Evolutionary conservation across 2,113 vertebrate species (phyloP).

Genomic region (Phyllopteryx taeniolatus): DNA sequence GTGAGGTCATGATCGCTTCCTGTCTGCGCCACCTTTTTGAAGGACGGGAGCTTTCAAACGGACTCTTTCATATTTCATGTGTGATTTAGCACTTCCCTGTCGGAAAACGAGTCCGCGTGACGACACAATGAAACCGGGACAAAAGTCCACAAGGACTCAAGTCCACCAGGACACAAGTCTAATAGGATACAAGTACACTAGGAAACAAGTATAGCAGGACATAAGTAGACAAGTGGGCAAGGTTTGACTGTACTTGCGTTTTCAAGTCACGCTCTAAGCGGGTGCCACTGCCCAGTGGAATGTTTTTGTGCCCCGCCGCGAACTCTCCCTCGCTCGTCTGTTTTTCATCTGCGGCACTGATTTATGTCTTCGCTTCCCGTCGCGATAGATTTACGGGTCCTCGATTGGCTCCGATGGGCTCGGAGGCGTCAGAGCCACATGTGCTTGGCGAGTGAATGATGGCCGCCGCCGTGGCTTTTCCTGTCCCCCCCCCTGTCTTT

Average conservation of each 20-base stretch:
- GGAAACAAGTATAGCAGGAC: too few species aligned
- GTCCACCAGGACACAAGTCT: too few species aligned
- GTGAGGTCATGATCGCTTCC: conserved; percentile 70
- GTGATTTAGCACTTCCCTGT: conserved; percentile 67
- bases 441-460: conserved; percentile 80
- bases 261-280: too few species aligned
- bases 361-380: conserved; percentile 94
- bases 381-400: conserved; percentile 54
- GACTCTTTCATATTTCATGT: conserved; percentile 71
- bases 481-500: too few species aligned
- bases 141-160: too few species aligned
- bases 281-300: too few species aligned
- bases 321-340: conserved; percentile 70
- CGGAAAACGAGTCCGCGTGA: too few species aligned
- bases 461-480: conserved; percentile 39
- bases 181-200: too few species aligned
- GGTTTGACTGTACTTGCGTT: too few species aligned
- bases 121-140: too few species aligned
- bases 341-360: conserved; percentile 97
- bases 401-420: conserved; percentile 99
- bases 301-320: neutral
- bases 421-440: conserved; percentile 99
- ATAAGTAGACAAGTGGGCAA: too few species aligned
- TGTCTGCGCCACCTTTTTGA: conserved; percentile 68
- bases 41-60: conserved; percentile 54